A percentile compares a stretch with the other conserved stretches of the same genome.
Evolutionary conservation across 2,797 vertebrate species (phyloP).

Genomic region (Sarcoramphus papa): DNA sequence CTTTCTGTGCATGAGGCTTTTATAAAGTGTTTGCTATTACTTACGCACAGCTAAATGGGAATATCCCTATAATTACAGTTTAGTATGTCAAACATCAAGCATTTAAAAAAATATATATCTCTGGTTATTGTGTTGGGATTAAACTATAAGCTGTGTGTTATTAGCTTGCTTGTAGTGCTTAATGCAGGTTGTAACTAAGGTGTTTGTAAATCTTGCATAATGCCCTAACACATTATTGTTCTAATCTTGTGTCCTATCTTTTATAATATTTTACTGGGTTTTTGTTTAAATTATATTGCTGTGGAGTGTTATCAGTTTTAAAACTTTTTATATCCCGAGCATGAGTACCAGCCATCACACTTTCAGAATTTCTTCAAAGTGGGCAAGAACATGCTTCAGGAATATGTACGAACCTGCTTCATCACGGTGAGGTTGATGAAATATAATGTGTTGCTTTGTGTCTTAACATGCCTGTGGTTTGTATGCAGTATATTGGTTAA

Average conservation of each 20-base stretch:
- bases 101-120: neutral
- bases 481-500: neutral
- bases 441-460: neutral
- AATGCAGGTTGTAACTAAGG: neutral
- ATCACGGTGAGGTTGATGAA: neutral
- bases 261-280: neutral
- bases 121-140: conserved; percentile 11
- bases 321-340: neutral
- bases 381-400: neutral
- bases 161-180: neutral
- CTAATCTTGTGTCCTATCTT: neutral
- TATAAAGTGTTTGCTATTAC: neutral
- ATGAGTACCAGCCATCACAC: neutral
- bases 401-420: neutral
- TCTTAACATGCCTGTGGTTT: conserved; percentile 20
- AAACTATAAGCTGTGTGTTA: neutral
- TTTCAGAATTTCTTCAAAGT: neutral
- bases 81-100: conserved; percentile 4
- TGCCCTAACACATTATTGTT: neutral
- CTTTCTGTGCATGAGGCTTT: neutral
- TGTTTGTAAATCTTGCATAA: neutral
- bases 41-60: neutral
- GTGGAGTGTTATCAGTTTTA: neutral
- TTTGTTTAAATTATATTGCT: neutral
- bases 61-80: conserved; percentile 41